Percentiles rank a stretch among this genome's conserved stretches.
Evolutionary conservation across 2,113 vertebrate genomes (phyloP).

Genomic region (Corydoras sp.): DNA sequence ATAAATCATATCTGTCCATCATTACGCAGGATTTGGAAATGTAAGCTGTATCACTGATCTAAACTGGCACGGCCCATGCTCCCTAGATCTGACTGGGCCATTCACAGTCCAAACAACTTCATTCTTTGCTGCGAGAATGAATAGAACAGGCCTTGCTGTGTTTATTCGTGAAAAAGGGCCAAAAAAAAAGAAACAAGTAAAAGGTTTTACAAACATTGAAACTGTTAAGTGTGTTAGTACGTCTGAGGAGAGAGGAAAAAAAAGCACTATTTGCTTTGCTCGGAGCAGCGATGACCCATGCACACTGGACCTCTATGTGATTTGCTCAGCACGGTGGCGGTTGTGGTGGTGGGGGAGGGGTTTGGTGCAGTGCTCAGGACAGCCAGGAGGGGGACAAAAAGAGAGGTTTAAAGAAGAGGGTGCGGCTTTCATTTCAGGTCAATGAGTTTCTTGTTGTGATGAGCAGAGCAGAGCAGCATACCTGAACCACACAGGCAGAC

Average conservation of each 20-base stretch:
- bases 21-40: too few species aligned
- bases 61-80: not conserved
- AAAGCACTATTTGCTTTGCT: conserved; percentile 32
- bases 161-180: conserved; percentile 25
- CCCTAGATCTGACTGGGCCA: conserved; percentile 7
- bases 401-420: conserved; percentile 51
- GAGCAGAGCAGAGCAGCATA: conserved; percentile 65
- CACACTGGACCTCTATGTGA: conserved; percentile 33
- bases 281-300: conserved; percentile 12
- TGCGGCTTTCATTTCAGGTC: conserved; percentile 79
- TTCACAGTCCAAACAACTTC: conserved; percentile 13
- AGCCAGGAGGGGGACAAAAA: conserved; percentile 72
- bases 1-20: too few species aligned
- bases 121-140: conserved; percentile 25
- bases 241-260: conserved; percentile 18
- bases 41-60: too few species aligned
- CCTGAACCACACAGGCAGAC: conserved; percentile 51
- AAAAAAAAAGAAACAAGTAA: conserved; percentile 1
- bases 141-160: conserved; percentile 32
- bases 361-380: conserved; percentile 32
- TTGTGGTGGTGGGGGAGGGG: conserved; percentile 5
- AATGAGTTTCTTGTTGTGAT: conserved; percentile 71
- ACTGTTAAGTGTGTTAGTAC: conserved; percentile 27
- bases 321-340: not conserved
- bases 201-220: conserved; percentile 28